A percentile compares a stretch with the other conserved stretches of the same genome.
phyloP scores from a whole-genome alignment of 2,113 vertebrate genomes.

The Sigmodon hispidus region DNA sequence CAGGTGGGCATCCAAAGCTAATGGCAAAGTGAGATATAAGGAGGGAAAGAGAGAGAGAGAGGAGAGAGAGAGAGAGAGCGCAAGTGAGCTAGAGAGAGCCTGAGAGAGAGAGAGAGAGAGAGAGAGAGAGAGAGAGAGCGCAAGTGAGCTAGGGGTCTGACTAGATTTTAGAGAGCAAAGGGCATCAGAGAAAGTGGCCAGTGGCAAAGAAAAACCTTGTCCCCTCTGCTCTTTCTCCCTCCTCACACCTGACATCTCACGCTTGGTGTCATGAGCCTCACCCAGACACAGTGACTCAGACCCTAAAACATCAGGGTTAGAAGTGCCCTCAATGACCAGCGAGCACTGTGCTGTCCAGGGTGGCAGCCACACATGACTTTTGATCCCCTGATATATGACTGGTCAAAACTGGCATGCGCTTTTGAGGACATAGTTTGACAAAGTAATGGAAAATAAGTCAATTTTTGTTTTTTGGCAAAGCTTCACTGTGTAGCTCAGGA shows the following conservation, averaged over 20 bases:
- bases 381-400: neutral
- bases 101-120: fast-evolving
- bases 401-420: neutral
- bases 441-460: neutral
- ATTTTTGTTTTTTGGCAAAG: neutral
- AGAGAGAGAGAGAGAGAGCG: fast-evolving
- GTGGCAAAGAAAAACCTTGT: neutral
- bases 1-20: neutral
- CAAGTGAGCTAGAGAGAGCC: too few species aligned
- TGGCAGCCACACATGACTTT: neutral
- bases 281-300: neutral
- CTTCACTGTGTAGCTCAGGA: neutral
- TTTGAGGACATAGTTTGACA: neutral
- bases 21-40: neutral
- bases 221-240: neutral
- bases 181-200: neutral
- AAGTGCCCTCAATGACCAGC: neutral
- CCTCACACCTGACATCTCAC: neutral
- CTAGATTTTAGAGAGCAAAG: neutral
- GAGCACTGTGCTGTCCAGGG: neutral
- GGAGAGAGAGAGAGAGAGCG: fast-evolving
- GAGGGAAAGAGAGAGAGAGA: fast-evolving
- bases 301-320: neutral
- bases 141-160: too few species aligned
- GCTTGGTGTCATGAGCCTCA: neutral